phyloP scores from a whole-genome alignment of 2,113 vertebrate species.

The Anguilla japonica region DNA sequence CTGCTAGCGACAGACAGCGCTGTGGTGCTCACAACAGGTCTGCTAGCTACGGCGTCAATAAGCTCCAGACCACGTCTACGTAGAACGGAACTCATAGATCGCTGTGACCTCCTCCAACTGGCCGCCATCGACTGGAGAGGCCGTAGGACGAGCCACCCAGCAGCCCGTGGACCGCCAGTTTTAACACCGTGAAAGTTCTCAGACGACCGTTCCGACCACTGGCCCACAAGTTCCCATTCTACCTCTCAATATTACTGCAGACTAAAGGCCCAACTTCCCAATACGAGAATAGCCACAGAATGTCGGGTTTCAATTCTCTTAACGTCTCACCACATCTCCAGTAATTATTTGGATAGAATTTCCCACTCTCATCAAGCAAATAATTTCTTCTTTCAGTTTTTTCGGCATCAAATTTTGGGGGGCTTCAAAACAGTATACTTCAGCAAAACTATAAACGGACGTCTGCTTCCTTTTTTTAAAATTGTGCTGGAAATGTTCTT shows the following conservation, averaged over 20 bases:
- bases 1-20: no score
- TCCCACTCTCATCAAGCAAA: not conserved
- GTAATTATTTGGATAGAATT: not conserved
- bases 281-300: not conserved
- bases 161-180: not conserved
- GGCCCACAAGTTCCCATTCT: not conserved
- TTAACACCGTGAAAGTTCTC: not conserved
- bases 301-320: not conserved
- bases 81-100: no score
- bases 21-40: no score
- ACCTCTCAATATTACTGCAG: constrained; percentile 11
- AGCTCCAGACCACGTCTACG: no score
- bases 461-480: no score
- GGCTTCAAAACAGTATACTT: no score
- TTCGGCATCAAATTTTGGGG: not conserved
- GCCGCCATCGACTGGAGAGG: no score
- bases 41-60: no score
- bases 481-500: no score
- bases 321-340: not conserved
- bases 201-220: not conserved
- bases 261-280: not conserved
- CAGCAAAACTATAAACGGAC: not conserved
- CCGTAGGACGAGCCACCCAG: no score
- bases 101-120: no score
- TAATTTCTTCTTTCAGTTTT: not conserved